A percentile compares a stretch with the other conserved stretches of the same genome.
Evolutionary conservation across 2,797 vertebrate species (phyloP).

Genomic region (Rhinatrema bivittatum): DNA sequence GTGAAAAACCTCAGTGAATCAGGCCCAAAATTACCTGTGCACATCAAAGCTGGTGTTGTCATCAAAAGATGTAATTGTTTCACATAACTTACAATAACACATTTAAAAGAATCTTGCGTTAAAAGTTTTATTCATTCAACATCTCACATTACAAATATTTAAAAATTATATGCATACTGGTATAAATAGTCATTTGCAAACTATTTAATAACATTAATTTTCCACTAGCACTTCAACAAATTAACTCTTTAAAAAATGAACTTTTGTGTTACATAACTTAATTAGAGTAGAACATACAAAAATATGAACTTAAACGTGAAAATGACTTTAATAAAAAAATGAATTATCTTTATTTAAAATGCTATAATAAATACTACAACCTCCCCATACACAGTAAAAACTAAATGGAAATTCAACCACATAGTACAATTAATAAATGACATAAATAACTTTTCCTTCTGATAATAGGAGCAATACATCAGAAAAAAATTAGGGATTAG

Average conservation of each 20-base stretch:
- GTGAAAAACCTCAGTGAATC: too few relatives aligned
- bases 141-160: constrained; percentile 99
- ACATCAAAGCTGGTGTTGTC: too few relatives aligned
- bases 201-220: constrained; percentile 98
- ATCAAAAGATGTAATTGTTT: too few relatives aligned
- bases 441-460: constrained; percentile 98
- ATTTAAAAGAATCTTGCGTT: too few relatives aligned
- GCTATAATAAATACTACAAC: constrained; percentile 99
- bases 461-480: constrained; percentile 99
- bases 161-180: constrained; percentile 99
- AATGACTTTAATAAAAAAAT: constrained; percentile 99
- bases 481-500: constrained; percentile 97
- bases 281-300: constrained; percentile 97
- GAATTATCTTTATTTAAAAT: constrained; percentile 98
- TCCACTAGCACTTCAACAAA: constrained; percentile 99
- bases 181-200: constrained; percentile 99
- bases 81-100: too few relatives aligned
- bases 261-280: constrained; percentile 96
- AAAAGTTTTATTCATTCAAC: constrained; percentile 99
- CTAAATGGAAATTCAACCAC: constrained; percentile 98
- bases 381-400: constrained; percentile 99
- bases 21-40: too few relatives aligned
- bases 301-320: constrained; percentile 98
- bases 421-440: constrained; percentile 98
- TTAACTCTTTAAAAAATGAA: constrained; percentile 98